A percentile compares a stretch with the other conserved stretches of the same genome.
phyloP scores from a whole-genome alignment of 2,113 vertebrate genomes.

The Entelurus aequoreus region DNA sequence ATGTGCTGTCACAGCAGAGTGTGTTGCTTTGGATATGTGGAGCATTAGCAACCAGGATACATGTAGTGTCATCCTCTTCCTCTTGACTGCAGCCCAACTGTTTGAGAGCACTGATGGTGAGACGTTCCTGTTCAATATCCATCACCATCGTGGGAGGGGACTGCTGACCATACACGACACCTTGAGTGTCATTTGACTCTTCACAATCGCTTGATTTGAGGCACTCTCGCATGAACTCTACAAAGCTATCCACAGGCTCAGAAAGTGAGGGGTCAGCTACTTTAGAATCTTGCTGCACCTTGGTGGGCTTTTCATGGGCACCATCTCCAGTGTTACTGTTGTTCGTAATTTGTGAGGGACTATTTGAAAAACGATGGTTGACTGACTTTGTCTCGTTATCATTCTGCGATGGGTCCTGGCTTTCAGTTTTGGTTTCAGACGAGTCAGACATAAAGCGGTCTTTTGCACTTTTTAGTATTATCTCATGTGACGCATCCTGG shows the following conservation, averaged over 20 bases:
- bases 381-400: neutral
- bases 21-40: constrained; percentile 34
- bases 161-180: constrained; percentile 13
- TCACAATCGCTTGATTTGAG: constrained; percentile 68
- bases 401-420: neutral
- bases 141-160: constrained; percentile 50
- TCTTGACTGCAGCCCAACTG: constrained; percentile 69
- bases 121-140: constrained; percentile 78
- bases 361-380: no score
- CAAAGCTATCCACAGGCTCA: constrained; percentile 69
- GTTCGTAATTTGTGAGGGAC: neutral
- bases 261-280: constrained; percentile 35
- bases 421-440: constrained; percentile 25
- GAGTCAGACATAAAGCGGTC: constrained; percentile 43
- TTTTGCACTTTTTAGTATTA: constrained; percentile 28
- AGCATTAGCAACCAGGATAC: constrained; percentile 16
- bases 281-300: constrained; percentile 14
- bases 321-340: no score
- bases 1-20: constrained; percentile 33
- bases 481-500: constrained; percentile 8
- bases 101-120: constrained; percentile 79
- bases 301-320: no score
- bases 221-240: constrained; percentile 77
- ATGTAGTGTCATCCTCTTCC: constrained; percentile 32
- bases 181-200: constrained; percentile 30